These are phyloP conservation scores for Unio delphinus DNA, from an alignment of 2,888 invertebrate genomes.

Conservation along the genomic window DNA sequence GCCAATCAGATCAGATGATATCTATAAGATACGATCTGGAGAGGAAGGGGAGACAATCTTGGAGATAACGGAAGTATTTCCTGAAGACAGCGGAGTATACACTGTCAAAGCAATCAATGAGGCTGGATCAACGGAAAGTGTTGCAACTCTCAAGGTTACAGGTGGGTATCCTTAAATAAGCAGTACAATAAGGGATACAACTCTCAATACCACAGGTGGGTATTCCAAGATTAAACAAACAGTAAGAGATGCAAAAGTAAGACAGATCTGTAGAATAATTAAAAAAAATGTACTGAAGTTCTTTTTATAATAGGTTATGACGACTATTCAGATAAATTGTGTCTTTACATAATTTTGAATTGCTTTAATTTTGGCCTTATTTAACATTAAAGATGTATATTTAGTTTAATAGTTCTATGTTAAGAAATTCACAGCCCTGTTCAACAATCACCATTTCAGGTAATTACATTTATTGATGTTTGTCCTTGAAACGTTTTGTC, in stretches of 20 bases:
- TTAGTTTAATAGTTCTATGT: too few relatives aligned
- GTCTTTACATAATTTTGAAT: background rate
- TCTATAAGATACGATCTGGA: constrained; percentile 75
- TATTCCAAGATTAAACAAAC: background rate
- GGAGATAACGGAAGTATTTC: constrained; percentile 78
- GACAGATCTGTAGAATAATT: background rate
- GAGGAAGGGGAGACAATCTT: constrained; percentile 73
- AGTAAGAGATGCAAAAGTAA: background rate
- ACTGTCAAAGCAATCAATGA: constrained; percentile 82
- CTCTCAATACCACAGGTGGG: constrained; percentile 74
- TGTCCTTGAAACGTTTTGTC: too few relatives aligned
- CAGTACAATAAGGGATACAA: too few relatives aligned
- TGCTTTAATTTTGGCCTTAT: background rate
- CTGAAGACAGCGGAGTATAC: constrained; percentile 84
- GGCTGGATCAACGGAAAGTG: constrained; percentile 83
- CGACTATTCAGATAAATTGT: background rate
- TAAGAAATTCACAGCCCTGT: too few relatives aligned
- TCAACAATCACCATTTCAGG: too few relatives aligned
- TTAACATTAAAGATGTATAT: background rate
- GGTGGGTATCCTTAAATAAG: constrained; percentile 13
- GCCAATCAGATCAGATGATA: constrained; percentile 75
- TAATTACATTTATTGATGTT: too few relatives aligned
- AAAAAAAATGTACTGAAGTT: too few relatives aligned
- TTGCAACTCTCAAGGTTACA: constrained; percentile 81
- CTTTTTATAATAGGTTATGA: background rate